Conservation (phyloP, 1,140 invertebrate genomes). For the Achatina immaculata region DNA sequence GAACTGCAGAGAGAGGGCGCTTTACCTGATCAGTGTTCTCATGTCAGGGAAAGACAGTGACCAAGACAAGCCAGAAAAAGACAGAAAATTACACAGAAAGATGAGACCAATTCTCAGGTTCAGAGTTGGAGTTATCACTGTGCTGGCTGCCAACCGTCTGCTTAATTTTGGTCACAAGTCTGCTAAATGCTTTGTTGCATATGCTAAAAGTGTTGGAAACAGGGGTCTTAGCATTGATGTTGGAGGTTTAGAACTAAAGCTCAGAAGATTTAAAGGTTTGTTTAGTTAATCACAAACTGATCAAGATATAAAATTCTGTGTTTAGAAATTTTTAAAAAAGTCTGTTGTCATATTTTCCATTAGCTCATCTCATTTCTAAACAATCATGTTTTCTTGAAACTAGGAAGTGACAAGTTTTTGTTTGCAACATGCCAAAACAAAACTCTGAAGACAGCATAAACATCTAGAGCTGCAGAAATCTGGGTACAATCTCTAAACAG, state of each 20-base stretch:
- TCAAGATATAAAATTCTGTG: too few relatives aligned
- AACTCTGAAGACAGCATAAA: too few relatives aligned
- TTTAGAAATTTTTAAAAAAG: too few relatives aligned
- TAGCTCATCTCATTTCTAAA: too few relatives aligned
- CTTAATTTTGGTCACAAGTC: conserved; percentile 46
- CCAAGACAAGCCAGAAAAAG: conserved; percentile 47
- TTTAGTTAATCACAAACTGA: too few relatives aligned
- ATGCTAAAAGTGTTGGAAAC: conserved; percentile 53
- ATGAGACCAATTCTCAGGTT: conserved; percentile 58
- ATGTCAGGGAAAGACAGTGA: conserved; percentile 51
- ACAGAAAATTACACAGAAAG: conserved; percentile 31
- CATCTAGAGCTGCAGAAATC: too few relatives aligned
- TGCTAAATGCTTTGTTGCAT: conserved; percentile 59
- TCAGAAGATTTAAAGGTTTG: conserved; percentile 52
- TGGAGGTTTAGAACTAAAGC: conserved; percentile 45
- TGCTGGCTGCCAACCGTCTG: conserved; percentile 65
- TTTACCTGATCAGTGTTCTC: conserved; percentile 58
- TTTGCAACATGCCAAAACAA: too few relatives aligned
- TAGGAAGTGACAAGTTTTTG: too few relatives aligned
- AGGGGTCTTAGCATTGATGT: conserved; percentile 59
- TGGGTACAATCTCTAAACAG: too few relatives aligned
- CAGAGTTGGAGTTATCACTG: conserved; percentile 59
- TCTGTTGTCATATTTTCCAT: too few relatives aligned
- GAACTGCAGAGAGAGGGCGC: conserved; percentile 57
- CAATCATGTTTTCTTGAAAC: too few relatives aligned